Conservation (phyloP, 2,888 invertebrate species). For the Drosophila vallismaia region DNA sequence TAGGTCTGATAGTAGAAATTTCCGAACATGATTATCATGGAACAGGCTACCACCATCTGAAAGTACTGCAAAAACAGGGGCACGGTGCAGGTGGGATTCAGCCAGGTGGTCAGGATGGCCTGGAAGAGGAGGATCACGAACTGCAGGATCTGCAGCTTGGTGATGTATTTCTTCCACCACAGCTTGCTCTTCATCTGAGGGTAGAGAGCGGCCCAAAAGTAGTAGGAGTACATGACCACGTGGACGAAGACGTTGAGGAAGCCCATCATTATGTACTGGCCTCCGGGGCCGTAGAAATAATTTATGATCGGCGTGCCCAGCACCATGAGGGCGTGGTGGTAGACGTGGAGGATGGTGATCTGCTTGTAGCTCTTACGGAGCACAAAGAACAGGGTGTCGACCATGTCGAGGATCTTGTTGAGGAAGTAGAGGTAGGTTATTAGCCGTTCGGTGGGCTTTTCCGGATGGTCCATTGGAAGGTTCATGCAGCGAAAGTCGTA, state of each 20-base stretch:
- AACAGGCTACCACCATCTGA: slow-evolving; percentile 84
- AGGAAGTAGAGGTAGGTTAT: slow-evolving; percentile 57
- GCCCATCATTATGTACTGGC: slow-evolving; percentile 83
- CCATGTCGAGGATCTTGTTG: slow-evolving; percentile 88
- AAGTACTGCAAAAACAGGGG: slow-evolving; percentile 85
- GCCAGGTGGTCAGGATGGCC: slow-evolving; percentile 81
- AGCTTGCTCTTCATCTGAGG: slow-evolving; percentile 83
- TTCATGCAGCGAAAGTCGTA: slow-evolving; percentile 42
- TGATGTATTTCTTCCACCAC: slow-evolving; percentile 85
- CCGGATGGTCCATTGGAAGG: slow-evolving; percentile 13
- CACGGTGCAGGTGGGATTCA: slow-evolving; percentile 85
- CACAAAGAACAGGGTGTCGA: slow-evolving; percentile 94
- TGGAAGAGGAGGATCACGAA: slow-evolving; percentile 87
- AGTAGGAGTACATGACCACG: slow-evolving; percentile 85
- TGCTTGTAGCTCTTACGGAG: slow-evolving; percentile 94
- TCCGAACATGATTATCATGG: slow-evolving; percentile 86
- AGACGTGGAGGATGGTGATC: slow-evolving; percentile 93
- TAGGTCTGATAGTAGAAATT: slow-evolving; percentile 86
- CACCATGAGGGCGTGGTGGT: slow-evolving; percentile 92
- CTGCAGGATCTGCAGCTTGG: slow-evolving; percentile 85
- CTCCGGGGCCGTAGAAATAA: slow-evolving; percentile 88
- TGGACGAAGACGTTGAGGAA: slow-evolving; percentile 84
- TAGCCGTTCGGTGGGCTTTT: slow-evolving; percentile 26
- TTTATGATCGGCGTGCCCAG: slow-evolving; percentile 89
- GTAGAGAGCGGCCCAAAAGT: slow-evolving; percentile 84